A percentile compares a stretch with the other conserved stretches of the same genome.
phyloP scores from a whole-genome alignment of 2,797 vertebrate species.

The Pseudochromis fuscus region DNA sequence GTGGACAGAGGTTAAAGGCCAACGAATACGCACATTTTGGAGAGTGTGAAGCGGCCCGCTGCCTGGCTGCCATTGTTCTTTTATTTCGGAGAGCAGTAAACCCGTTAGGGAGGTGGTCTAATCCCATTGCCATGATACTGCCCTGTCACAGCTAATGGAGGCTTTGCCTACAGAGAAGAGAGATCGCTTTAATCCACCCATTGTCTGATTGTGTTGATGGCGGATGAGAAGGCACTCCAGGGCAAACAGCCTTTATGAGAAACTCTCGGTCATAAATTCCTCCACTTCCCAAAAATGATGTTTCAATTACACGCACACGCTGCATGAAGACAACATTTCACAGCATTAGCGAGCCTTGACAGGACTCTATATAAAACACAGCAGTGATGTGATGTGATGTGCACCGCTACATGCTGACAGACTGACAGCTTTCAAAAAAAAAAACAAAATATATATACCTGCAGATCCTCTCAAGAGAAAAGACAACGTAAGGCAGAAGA shows the following conservation, averaged over 20 bases:
- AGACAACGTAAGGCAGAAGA: slow-evolving; percentile 34
- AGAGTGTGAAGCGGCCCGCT: slow-evolving; percentile 27
- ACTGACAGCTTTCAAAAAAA: slow-evolving; percentile 4
- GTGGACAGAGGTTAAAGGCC: slow-evolving; percentile 40
- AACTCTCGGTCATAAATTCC: slow-evolving; percentile 34
- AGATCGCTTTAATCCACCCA: slow-evolving; percentile 79
- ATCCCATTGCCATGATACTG: slow-evolving; percentile 75
- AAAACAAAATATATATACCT: slow-evolving; percentile 22
- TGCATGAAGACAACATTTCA: slow-evolving; percentile 3
- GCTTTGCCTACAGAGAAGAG: slow-evolving; percentile 62
- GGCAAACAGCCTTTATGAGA: slow-evolving; percentile 42
- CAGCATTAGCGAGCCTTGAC: slow-evolving; percentile 5
- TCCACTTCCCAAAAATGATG: slow-evolving; percentile 29
- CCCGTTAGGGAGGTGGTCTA: slow-evolving; percentile 78
- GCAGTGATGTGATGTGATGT: slow-evolving; percentile 10
- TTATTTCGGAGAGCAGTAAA: slow-evolving; percentile 74
- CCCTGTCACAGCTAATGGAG: slow-evolving; percentile 76
- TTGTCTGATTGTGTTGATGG: slow-evolving; percentile 75
- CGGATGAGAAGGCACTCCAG: slow-evolving; percentile 57
- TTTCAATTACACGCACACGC: slow-evolving; percentile 43
- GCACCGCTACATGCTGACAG: not conserved
- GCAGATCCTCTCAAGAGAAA: slow-evolving; percentile 13
- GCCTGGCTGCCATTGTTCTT: slow-evolving; percentile 70
- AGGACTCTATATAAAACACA: slow-evolving; percentile 3
- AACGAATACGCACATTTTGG: slow-evolving; percentile 20